phyloP scores from a whole-genome alignment of 2,888 invertebrate genomes.

The Drosophila lacicola region DNA sequence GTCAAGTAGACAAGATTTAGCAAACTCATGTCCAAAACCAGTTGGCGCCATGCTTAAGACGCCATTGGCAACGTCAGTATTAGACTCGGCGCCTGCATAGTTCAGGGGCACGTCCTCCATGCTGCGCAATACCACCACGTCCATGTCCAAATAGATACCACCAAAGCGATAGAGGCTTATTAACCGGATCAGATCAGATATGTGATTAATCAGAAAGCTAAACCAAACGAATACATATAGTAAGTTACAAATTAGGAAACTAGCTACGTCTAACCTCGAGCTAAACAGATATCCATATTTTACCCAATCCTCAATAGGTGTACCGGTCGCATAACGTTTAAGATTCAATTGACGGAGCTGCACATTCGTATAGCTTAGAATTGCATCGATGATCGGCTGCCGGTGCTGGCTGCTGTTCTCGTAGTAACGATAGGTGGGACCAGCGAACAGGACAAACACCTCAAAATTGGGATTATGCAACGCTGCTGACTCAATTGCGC shows the following conservation, averaged over 20 bases:
- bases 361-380: constrained; percentile 79
- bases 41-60: constrained; percentile 87
- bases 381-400: constrained; percentile 64
- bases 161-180: constrained; percentile 89
- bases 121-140: constrained; percentile 88
- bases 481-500: constrained; percentile 63
- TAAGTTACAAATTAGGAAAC: neutral
- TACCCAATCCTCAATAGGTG: constrained; percentile 82
- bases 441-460: constrained; percentile 81
- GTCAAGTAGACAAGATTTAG: constrained; percentile 86
- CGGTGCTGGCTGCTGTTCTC: constrained; percentile 22
- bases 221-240: neutral
- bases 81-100: constrained; percentile 88
- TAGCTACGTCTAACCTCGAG: constrained; percentile 62
- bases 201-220: constrained; percentile 43
- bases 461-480: constrained; percentile 76
- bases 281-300: constrained; percentile 68
- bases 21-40: constrained; percentile 87
- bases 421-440: constrained; percentile 70
- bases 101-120: constrained; percentile 85
- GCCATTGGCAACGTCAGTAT: constrained; percentile 88
- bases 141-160: constrained; percentile 91
- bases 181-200: constrained; percentile 81
- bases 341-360: constrained; percentile 81
- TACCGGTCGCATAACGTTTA: constrained; percentile 80